Percentiles rank a stretch among this genome's conserved stretches.
These are phyloP conservation scores for Brachyrhaphis roseni DNA, from an alignment of 2,797 vertebrate species.

Conservation along the genomic window DNA sequence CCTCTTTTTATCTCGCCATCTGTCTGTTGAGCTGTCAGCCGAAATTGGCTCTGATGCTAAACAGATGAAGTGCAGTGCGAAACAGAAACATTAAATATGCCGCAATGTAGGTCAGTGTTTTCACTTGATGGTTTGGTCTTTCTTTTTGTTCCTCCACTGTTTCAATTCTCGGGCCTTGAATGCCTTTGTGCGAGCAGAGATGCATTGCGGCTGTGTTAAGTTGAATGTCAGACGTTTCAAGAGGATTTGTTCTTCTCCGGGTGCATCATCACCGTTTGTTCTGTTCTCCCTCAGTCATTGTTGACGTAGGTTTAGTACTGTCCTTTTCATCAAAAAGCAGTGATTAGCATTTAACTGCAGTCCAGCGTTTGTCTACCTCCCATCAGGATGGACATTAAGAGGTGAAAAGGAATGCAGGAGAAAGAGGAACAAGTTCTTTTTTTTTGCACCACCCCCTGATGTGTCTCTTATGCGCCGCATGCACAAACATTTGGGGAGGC, in stretches of 20 bases:
- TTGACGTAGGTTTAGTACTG: slow-evolving; percentile 13
- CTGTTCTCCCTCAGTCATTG: slow-evolving; percentile 8
- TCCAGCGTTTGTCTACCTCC: slow-evolving; percentile 50
- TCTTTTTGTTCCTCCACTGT: slow-evolving; percentile 20
- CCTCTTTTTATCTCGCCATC: not conserved
- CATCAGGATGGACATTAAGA: slow-evolving; percentile 38
- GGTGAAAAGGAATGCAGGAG: slow-evolving; percentile 27
- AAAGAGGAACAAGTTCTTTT: slow-evolving; percentile 65
- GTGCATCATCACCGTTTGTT: slow-evolving; percentile 13
- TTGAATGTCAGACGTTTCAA: slow-evolving; percentile 7
- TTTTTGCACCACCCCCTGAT: slow-evolving; percentile 47
- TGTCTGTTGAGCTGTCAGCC: slow-evolving; percentile 17
- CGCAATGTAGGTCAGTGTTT: slow-evolving; percentile 60
- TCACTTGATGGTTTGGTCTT: slow-evolving; percentile 27
- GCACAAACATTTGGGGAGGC: slow-evolving; percentile 64
- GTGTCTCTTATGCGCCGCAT: slow-evolving; percentile 29
- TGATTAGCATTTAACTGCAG: slow-evolving; percentile 42
- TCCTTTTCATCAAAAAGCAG: slow-evolving; percentile 30
- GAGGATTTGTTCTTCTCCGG: slow-evolving; percentile 7
- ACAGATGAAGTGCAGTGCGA: slow-evolving; percentile 41
- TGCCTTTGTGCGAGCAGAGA: slow-evolving; percentile 23
- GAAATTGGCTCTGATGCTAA: slow-evolving; percentile 25
- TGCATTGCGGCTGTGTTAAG: slow-evolving; percentile 9
- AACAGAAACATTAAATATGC: slow-evolving; percentile 50
- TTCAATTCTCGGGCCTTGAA: slow-evolving; percentile 1